Conservation (phyloP, 2,797 vertebrate genomes). For the Hybognathus amarus region DNA sequence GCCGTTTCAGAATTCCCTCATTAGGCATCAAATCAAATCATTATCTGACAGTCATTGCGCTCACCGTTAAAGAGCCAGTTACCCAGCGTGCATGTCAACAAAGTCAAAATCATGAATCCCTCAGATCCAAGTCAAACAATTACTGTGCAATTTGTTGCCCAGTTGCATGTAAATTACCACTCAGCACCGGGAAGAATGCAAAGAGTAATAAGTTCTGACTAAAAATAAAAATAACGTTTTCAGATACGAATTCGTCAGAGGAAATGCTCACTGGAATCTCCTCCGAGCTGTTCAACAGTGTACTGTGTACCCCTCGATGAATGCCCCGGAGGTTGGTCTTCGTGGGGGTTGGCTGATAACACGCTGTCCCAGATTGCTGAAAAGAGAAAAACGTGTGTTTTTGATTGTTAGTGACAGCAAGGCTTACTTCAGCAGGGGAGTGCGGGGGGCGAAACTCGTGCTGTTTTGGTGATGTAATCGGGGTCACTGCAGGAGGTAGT, state of each 20-base stretch:
- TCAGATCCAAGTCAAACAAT: constrained; percentile 74
- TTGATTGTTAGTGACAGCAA: constrained; percentile 33
- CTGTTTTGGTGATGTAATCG: constrained; percentile 54
- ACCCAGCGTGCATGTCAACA: constrained; percentile 61
- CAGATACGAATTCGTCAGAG: constrained; percentile 50
- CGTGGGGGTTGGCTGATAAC: constrained; percentile 31
- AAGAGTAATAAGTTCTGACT: constrained; percentile 65
- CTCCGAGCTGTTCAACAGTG: constrained; percentile 4
- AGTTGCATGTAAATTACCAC: constrained; percentile 64
- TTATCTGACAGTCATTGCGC: constrained; percentile 67
- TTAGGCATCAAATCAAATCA: constrained; percentile 66
- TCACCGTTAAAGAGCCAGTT: constrained; percentile 66
- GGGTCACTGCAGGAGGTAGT: constrained; percentile 56
- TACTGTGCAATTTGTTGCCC: constrained; percentile 68
- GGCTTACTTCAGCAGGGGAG: constrained; percentile 39
- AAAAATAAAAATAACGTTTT: constrained; percentile 58
- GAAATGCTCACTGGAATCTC: constrained; percentile 32
- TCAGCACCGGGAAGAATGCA: constrained; percentile 59
- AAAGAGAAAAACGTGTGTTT: constrained; percentile 28
- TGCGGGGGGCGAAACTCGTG: constrained; percentile 16
- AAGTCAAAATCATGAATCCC: constrained; percentile 76
- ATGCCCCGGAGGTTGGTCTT: constrained; percentile 31
- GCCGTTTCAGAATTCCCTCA: constrained; percentile 30
- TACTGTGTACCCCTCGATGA: constrained; percentile 18
- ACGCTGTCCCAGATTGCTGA: constrained; percentile 50